Base-by-base conservation (phyloP, 2,113 vertebrate species). In the Takifugu bimaculatus region DNA sequence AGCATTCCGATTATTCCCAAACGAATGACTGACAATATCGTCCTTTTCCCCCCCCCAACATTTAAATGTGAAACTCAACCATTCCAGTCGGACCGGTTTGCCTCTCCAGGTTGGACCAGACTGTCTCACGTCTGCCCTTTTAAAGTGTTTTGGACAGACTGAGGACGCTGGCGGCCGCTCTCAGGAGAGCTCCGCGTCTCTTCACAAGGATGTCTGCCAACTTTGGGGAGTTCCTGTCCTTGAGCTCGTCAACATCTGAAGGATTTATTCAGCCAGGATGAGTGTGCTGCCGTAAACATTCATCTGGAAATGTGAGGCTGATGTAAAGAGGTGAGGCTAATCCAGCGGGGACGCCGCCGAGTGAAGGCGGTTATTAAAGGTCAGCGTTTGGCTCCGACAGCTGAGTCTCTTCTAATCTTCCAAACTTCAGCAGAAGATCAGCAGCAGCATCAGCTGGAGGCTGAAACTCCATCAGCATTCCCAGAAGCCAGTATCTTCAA, bases 191-290 rank as follows among this genome's bases (percentile, higher is more conserved):
- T 53, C 73, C 68, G 69, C 63, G 65, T 48, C 7, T 44, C 57
- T 70, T 68, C 53, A 63, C 70, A 65, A 68, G 59, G 74, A 70
- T 54, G 57, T 42, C 58, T 57, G 56, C 57, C 68, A 70, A 77
- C 84, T 68, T 78, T 60, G 69, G 77, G 79, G 73, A 78, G 72
- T 83, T 68, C 85, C 78, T 78, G 72, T 85, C 79, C 79, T 84
- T 88, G 68, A 75, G n/a, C 50, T 50, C 57, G 54, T 65, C 68
- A 78, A 75, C 68, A 70, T 71, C 66, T 86, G 80, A 90, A 77
- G 79, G 78, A 87, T 88, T 79, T 70, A 72, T 82, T 72, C 72
- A 71, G 77, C 5, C 68, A 72, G 64, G 85, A 85, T 85, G 79
- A 88, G 84, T 86, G 72, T 60, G 47, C 49, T 43, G 65, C 72